Base-by-base conservation (phyloP, 1,140 invertebrate genomes). In the Rhagoletis zephyria region DNA sequence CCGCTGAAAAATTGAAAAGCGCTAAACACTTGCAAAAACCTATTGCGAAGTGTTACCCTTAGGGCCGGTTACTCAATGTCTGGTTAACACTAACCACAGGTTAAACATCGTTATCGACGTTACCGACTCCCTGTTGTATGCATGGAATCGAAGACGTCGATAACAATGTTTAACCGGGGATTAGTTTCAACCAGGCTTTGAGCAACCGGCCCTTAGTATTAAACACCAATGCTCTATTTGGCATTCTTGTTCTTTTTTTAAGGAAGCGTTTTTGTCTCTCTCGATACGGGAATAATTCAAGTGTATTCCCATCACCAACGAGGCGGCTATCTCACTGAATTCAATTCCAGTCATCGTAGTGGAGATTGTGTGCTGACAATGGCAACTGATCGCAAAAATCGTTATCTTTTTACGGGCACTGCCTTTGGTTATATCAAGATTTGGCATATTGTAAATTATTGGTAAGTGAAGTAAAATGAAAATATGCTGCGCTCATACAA, bases 301-400 rank as follows among this genome's bases (percentile, higher is more conserved):
- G 94, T 95, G 1, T 97, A 96, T 95, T 96, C 95, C 10, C 95
- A 96, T 91, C 95, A 96, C 90, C 93, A 95, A n/a, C 93, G 92
- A 4, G 95, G 95, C n/a, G 95, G 91, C 10, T 95, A 94, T 91
- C 92, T 96, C 74, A 93, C 93, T 40, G 92, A 94, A 2, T 96
- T 96, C 90, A 94, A 94, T 74, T 95, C 94, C 9, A 94, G 95
- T 70, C 96, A 97, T 91, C 94, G 94, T 3, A 91, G 93, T 2
- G 95, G 94, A 1, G 96, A 96, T 92, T 96, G 95, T 90, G 95
- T 96, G 12, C 93, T 95, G 9, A 93, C 94, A 16, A 94, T 97
- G 92, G 91, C 94, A 59, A 95, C 95, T 0, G 96, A 96, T 93
- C 89, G 91, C 0, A 90, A 95, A 60, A 95, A 96, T 91, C 92